Base-by-base conservation (phyloP, 2,113 vertebrate species). In the Cebidichthys violaceus region DNA sequence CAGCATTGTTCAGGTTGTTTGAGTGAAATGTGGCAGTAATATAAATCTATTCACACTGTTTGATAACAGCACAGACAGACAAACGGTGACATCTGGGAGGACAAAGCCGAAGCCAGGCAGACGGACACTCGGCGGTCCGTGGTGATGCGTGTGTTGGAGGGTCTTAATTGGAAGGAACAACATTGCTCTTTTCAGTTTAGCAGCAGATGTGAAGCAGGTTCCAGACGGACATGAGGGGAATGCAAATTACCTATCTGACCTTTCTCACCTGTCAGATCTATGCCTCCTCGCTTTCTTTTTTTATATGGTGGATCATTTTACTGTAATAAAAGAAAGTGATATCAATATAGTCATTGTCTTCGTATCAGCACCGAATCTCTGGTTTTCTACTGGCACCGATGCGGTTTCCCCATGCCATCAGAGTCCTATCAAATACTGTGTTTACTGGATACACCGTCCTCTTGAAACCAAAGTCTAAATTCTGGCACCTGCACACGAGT, bases 161-260 rank as follows among this genome's bases (percentile, higher is more conserved):
- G 24, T 78, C 62, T 61, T 90, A 87, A 91, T 88, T 87, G 82
- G 82, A 55, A 22, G 64, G 61, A 87, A 82, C 45, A 80, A 43
- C 70, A 4, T 79, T 82, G 80, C 79, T 88, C 89, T 88, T 88
- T 86, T 88, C 86, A 80, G 69, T 82, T 39, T 17, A 15, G 83
- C 83, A 79, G 87, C 84, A 87, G 79, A 89, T 80, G 76, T 89
- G 83, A 64, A 74, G 82, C 80, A 83, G 75, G 75, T 80, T 79
- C 84, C 64, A 84, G 84, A 77, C 75, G 43, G 68, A 69, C 66
- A 82, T 10, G 79, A 77, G 64, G 33, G 33, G 79, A 84, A 81
- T 86, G 83, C 45, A 77, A 87, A 86, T 52, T 69, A 81, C 76
- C 88, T 82, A 41, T 27, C 18, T 87, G 84, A 83, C 81, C 89